A percentile compares a stretch with the other conserved stretches of the same genome.
Evolutionary conservation across 2,797 vertebrate species (phyloP).

Genomic region (Lithobates pipiens): DNA sequence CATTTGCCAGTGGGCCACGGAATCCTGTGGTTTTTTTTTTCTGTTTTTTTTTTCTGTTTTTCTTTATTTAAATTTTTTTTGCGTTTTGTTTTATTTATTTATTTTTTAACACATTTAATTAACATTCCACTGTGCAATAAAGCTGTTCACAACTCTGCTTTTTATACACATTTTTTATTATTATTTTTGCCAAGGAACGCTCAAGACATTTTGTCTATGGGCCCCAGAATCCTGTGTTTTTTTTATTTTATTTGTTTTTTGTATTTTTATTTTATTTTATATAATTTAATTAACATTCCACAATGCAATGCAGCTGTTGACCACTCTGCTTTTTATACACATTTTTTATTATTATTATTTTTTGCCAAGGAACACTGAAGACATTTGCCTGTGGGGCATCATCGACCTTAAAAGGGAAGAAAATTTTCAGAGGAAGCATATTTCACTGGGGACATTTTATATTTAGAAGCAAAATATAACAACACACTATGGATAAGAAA

Average conservation of each 20-base stretch:
- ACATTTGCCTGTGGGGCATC: constrained; percentile 87
- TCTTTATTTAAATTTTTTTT: too few relatives aligned
- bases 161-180: background rate
- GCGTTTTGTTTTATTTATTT: too few relatives aligned
- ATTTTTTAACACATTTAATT: too few relatives aligned
- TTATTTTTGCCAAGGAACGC: constrained; percentile 66
- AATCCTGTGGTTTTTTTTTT: too few relatives aligned
- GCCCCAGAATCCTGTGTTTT: too few relatives aligned
- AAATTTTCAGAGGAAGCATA: constrained; percentile 62
- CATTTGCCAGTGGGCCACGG: too few relatives aligned
- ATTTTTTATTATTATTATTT: background rate
- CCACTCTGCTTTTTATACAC: constrained; percentile 28
- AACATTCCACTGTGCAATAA: too few relatives aligned
- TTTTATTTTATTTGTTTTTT: too few relatives aligned
- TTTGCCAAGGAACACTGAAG: constrained; percentile 67
- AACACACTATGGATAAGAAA: constrained; percentile 35
- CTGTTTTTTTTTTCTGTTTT: too few relatives aligned
- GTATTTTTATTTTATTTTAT: too few relatives aligned
- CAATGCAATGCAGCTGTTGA: constrained; percentile 23
- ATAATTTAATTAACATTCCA: constrained; percentile 38
- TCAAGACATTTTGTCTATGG: constrained; percentile 82
- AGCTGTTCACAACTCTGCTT: too few relatives aligned
- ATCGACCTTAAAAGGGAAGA: constrained; percentile 82
- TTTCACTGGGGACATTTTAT: constrained; percentile 52
- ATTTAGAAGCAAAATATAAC: constrained; percentile 45